These are phyloP conservation scores for Palloptera scutellata DNA, from an alignment of 2,888 invertebrate genomes.

Conservation along the genomic window DNA sequence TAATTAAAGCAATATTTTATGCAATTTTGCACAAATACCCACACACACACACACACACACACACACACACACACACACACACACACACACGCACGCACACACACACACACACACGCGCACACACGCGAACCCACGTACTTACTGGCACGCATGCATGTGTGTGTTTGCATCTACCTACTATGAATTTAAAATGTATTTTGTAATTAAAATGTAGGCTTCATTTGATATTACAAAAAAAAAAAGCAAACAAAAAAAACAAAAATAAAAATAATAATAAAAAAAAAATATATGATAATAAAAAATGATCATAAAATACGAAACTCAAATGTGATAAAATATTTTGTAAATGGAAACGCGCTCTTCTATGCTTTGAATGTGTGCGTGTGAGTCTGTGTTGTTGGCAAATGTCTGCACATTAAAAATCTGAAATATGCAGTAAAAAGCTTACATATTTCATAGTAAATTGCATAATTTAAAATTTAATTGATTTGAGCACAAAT, in stretches of 20 bases:
- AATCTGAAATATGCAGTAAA: conserved; percentile 9
- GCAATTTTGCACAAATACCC: not conserved
- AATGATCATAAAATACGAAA: not conserved
- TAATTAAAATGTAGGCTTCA: conserved; percentile 25
- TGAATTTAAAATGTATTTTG: conserved; percentile 23
- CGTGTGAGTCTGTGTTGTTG: conserved; percentile 6
- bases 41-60: conserved; percentile 4
- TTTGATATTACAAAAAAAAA: conserved; percentile 1
- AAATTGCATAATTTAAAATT: conserved; percentile 35
- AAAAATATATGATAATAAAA: not conserved
- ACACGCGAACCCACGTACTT: not conserved
- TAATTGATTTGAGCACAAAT: conserved; percentile 34
- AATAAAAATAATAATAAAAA: not conserved
- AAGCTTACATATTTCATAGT: conserved; percentile 11
- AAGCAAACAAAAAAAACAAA: not conserved
- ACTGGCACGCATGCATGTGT: not conserved
- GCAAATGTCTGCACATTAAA: conserved; percentile 4
- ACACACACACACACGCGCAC: not conserved
- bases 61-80: not conserved
- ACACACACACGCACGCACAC: not conserved
- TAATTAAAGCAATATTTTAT: conserved; percentile 5
- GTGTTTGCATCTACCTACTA: conserved; percentile 3
- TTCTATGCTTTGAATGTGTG: conserved; percentile 3
- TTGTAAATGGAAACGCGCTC: not conserved
- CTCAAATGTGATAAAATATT: not conserved